These are phyloP conservation scores for Planiliza haematocheilus DNA, from an alignment of 2,113 vertebrate species.

Conservation along the genomic window DNA sequence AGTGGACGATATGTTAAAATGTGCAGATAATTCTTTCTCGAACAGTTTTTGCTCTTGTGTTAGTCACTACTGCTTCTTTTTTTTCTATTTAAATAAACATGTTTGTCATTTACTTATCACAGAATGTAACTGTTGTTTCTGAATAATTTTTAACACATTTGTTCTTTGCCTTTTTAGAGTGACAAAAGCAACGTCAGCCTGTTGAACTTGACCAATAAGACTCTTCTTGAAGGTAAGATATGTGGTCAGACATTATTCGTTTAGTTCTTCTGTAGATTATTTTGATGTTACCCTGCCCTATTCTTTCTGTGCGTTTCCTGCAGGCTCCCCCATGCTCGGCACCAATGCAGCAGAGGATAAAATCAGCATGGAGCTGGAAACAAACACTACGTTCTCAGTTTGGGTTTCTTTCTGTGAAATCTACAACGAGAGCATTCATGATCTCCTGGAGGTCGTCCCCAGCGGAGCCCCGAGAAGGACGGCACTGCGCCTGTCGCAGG, in stretches of 20 bases:
- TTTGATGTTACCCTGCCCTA: no score
- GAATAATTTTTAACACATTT: neutral
- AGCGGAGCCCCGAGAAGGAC: constrained; percentile 82
- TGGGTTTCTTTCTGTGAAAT: constrained; percentile 99
- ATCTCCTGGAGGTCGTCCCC: constrained; percentile 87
- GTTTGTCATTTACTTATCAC: no score
- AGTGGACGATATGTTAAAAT: no score
- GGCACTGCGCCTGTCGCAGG: constrained; percentile 90
- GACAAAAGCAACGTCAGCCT: constrained; percentile 65
- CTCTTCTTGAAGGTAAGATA: constrained; percentile 71
- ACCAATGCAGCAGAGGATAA: constrained; percentile 48
- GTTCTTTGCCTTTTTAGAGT: constrained; percentile 50
- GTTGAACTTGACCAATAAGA: constrained; percentile 49
- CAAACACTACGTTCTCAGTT: constrained; percentile 86
- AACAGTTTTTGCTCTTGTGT: no score
- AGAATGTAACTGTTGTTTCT: neutral
- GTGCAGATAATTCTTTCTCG: no score
- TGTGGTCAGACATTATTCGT: no score
- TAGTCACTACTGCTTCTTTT: no score
- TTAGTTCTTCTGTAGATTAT: no score
- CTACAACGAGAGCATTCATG: constrained; percentile 96
- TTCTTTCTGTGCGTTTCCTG: neutral
- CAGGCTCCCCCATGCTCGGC: constrained; percentile 61
- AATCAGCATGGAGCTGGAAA: constrained; percentile 63
- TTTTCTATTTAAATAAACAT: no score